Evolutionary conservation across 2,113 vertebrate species (phyloP).

Genomic region (Apistogramma diplotaenia): DNA sequence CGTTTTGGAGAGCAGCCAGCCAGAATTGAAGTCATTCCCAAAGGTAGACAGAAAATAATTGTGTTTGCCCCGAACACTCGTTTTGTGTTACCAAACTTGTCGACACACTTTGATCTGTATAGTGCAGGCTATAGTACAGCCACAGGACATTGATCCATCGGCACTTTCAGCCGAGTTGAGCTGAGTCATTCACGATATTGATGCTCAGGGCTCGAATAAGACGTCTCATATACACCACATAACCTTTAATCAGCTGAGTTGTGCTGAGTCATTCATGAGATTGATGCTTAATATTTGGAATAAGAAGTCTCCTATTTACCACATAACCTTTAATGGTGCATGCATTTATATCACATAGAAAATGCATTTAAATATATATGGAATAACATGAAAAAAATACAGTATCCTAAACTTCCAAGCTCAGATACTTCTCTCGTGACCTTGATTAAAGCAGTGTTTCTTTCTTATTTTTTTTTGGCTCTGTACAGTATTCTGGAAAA

Average conservation of each 20-base stretch:
- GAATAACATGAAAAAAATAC: not conserved
- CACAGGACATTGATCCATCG: slow-evolving; percentile 48
- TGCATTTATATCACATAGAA: not conserved
- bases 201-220: slow-evolving; percentile 10
- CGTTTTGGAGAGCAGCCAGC: slow-evolving; percentile 37
- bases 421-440: slow-evolving; percentile 1
- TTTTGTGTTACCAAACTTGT: slow-evolving; percentile 46
- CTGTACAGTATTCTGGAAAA: slow-evolving; percentile 1
- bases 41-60: slow-evolving; percentile 57
- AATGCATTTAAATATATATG: accelerated
- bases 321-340: not conserved
- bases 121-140: slow-evolving; percentile 5
- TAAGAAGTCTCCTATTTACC: not conserved
- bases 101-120: slow-evolving; percentile 21
- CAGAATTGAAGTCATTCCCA: slow-evolving; percentile 52
- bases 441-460: not conserved
- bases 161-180: slow-evolving; percentile 35
- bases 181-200: slow-evolving; percentile 27
- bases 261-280: slow-evolving; percentile 29
- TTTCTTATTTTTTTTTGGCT: slow-evolving; percentile 13
- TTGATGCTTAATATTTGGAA: not conserved
- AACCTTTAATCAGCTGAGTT: not conserved
- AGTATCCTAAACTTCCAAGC: not conserved
- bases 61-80: slow-evolving; percentile 44
- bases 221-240: not conserved